A percentile compares a stretch with the other conserved stretches of the same genome.
Evolutionary conservation across 35 echinoderm and acorn worm species (phyloP).

Genomic region (Eucidaris tribuloides): DNA sequence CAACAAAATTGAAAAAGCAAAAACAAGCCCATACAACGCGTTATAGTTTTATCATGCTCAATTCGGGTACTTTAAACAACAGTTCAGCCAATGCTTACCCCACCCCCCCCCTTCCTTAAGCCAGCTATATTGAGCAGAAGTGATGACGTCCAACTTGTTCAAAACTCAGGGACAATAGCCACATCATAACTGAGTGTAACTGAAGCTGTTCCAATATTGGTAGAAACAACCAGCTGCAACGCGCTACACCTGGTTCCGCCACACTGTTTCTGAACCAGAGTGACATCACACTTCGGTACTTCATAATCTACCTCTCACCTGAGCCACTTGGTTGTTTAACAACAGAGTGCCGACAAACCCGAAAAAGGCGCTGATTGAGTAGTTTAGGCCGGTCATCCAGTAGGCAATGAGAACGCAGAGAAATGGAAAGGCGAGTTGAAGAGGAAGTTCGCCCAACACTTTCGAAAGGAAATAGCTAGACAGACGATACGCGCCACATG

Average conservation of each 20-base stretch:
- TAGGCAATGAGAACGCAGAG: slow-evolving; percentile 59
- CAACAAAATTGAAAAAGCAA: no score
- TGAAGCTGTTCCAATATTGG: background rate
- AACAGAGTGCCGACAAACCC: slow-evolving; percentile 32
- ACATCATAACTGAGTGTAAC: background rate
- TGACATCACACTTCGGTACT: no score
- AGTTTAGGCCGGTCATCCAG: slow-evolving; percentile 66
- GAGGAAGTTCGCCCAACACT: slow-evolving; percentile 66
- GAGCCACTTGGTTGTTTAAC: slow-evolving; percentile 42
- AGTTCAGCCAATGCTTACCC: no score
- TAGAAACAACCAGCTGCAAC: background rate
- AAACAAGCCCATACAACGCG: no score
- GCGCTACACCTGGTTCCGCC: background rate
- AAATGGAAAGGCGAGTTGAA: slow-evolving; percentile 68
- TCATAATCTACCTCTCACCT: slow-evolving; percentile 49
- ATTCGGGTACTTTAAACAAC: no score
- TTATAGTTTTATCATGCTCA: no score
- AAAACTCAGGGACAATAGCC: no score
- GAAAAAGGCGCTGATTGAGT: slow-evolving; percentile 26
- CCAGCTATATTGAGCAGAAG: background rate
- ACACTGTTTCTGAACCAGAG: no score
- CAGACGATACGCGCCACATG: slow-evolving; percentile 64
- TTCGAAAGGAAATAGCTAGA: slow-evolving; percentile 84
- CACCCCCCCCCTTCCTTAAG: background rate
- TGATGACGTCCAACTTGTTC: background rate